Conservation (phyloP, 2,113 vertebrate genomes). For the Caretta caretta region DNA sequence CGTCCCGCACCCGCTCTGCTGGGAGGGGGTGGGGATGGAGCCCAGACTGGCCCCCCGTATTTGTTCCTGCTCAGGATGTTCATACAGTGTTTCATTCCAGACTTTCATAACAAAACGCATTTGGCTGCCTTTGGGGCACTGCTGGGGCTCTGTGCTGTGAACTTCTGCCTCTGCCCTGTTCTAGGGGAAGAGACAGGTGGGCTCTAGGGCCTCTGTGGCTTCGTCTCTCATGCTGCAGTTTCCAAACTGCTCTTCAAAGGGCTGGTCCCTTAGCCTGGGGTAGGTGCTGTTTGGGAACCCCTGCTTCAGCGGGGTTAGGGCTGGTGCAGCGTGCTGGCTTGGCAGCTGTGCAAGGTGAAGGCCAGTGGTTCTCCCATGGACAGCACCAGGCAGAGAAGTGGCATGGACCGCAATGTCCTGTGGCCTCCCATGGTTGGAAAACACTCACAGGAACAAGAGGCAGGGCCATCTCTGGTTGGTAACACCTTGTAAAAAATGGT, state of each 20-base stretch:
- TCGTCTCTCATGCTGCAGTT: background rate
- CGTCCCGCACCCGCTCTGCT: background rate
- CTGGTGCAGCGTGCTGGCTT: background rate
- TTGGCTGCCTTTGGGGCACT: background rate
- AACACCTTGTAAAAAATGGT: too few relatives aligned
- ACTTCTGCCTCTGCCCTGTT: background rate
- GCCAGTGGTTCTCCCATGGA: background rate
- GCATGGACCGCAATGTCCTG: too few relatives aligned
- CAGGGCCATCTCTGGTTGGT: background rate
- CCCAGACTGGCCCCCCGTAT: background rate
- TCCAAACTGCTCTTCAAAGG: background rate
- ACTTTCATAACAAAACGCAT: background rate
- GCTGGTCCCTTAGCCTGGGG: background rate
- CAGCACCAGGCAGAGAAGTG: background rate
- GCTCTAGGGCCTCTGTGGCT: background rate
- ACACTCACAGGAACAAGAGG: background rate
- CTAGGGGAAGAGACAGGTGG: background rate
- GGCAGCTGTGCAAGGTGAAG: background rate
- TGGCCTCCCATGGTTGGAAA: too few relatives aligned
- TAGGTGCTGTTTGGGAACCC: background rate
- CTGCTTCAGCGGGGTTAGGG: background rate
- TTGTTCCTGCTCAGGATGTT: background rate
- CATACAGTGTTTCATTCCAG: background rate
- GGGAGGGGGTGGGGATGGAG: background rate
- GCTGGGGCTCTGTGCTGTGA: background rate